Evolutionary conservation across 2,797 vertebrate genomes (phyloP).

Genomic region (Hemibagrus guttatus): DNA sequence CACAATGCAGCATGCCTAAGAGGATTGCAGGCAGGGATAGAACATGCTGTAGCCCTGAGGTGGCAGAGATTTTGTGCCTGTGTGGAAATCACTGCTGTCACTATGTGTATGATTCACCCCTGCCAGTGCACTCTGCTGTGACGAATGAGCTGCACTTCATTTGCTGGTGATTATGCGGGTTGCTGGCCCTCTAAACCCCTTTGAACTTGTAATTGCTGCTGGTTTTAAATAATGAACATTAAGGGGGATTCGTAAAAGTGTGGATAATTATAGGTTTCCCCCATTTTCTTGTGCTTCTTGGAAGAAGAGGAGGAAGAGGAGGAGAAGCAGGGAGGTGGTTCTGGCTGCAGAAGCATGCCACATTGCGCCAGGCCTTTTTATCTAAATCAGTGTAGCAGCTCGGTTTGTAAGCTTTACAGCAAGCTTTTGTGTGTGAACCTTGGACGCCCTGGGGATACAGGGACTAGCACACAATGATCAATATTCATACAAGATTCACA

Average conservation of each 20-base stretch:
- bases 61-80: constrained; percentile 86
- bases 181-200: constrained; percentile 96
- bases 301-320: constrained; percentile 58
- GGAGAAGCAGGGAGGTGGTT: constrained; percentile 67
- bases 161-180: constrained; percentile 95
- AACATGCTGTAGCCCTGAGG: constrained; percentile 78
- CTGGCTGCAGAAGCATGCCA: constrained; percentile 73
- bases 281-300: constrained; percentile 70
- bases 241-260: constrained; percentile 93
- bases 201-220: constrained; percentile 99
- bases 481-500: constrained; percentile 92
- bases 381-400: constrained; percentile 84
- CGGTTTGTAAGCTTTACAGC: constrained; percentile 79
- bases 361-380: constrained; percentile 77
- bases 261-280: constrained; percentile 90
- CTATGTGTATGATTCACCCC: constrained; percentile 89
- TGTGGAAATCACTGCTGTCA: constrained; percentile 91
- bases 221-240: constrained; percentile 99
- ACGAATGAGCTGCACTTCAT: constrained; percentile 96
- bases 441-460: constrained; percentile 79
- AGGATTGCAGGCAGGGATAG: constrained; percentile 79
- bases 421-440: constrained; percentile 76
- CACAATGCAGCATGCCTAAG: constrained; percentile 75
- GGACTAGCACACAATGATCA: constrained; percentile 82
- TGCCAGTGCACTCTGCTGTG: constrained; percentile 85